A percentile compares a stretch with the other conserved stretches of the same genome.
Evolutionary conservation across 2,797 vertebrate genomes (phyloP).

Genomic region (Paramormyrops hopkinsi): DNA sequence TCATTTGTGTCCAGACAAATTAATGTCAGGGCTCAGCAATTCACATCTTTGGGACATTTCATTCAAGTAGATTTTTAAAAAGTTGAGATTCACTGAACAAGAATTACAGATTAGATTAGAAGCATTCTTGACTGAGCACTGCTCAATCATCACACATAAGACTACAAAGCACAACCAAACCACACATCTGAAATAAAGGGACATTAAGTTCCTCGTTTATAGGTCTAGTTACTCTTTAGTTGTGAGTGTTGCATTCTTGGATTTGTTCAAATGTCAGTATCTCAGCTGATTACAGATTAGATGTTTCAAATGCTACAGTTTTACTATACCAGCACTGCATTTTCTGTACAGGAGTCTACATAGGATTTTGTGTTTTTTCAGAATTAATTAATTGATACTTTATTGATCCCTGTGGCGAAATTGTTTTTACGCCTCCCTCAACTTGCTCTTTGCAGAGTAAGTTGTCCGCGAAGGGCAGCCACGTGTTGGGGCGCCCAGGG

Average conservation of each 20-base stretch:
- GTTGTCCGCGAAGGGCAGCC: too few relatives aligned
- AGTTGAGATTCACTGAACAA: not conserved
- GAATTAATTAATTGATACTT: too few relatives aligned
- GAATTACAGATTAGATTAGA: not conserved
- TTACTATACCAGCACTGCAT: not conserved
- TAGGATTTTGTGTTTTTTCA: not conserved
- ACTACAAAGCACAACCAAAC: not conserved
- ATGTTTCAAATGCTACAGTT: not conserved
- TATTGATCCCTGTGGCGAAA: too few relatives aligned
- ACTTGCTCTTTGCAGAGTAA: too few relatives aligned
- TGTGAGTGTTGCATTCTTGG: not conserved
- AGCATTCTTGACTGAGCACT: not conserved
- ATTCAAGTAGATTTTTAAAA: not conserved
- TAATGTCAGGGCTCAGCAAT: conserved; percentile 3
- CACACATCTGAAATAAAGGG: not conserved
- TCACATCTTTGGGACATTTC: not conserved
- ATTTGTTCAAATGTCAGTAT: not conserved
- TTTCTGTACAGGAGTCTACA: not conserved
- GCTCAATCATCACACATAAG: not conserved
- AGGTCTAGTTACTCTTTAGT: not conserved
- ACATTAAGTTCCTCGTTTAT: not conserved
- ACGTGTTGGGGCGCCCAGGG: too few relatives aligned
- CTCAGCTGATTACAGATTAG: not conserved
- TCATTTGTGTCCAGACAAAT: conserved; percentile 13
- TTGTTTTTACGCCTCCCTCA: too few relatives aligned